A percentile compares a stretch with the other conserved stretches of the same genome.
Evolutionary conservation across 2,888 invertebrate genomes (phyloP).

Genomic region (Dromius quadrimaculatus): DNA sequence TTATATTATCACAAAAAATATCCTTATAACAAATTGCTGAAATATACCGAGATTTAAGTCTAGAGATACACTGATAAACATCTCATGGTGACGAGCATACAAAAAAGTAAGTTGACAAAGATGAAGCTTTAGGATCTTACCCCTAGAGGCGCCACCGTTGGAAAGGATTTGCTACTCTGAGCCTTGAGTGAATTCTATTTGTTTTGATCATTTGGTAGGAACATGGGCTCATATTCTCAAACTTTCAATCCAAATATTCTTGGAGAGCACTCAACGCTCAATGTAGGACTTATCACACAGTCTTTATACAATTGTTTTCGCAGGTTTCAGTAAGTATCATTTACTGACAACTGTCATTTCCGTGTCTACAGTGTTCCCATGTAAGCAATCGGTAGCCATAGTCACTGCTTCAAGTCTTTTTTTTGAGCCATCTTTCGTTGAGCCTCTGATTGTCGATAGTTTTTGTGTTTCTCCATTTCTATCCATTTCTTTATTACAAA

Average conservation of each 20-base stretch:
- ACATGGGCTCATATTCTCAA: conserved; percentile 2
- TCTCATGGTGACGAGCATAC: conserved; percentile 39
- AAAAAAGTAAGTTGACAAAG: conserved; percentile 25
- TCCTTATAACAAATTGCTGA: conserved; percentile 40
- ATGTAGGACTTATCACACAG: conserved; percentile 2
- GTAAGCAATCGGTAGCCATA: conserved; percentile 63
- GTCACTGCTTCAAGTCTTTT: conserved; percentile 66
- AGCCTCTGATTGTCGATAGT: conserved; percentile 64
- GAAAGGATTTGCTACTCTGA: conserved; percentile 14
- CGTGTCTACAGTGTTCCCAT: conserved; percentile 68
- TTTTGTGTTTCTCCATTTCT: conserved; percentile 67
- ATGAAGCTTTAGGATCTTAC: conserved; percentile 3
- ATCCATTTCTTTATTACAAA: conserved; percentile 70
- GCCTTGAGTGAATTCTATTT: neutral
- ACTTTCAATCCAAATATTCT: conserved; percentile 3
- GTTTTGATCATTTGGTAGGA: conserved; percentile 24
- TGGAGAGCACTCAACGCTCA: conserved; percentile 5
- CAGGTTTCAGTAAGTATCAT: conserved; percentile 60
- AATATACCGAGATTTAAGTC: conserved; percentile 46
- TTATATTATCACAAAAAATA: conserved; percentile 32
- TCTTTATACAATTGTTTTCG: conserved; percentile 40
- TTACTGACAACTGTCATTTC: conserved; percentile 67
- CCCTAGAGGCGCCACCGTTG: neutral
- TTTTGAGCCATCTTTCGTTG: conserved; percentile 58
- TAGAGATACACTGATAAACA: conserved; percentile 32